Evolutionary conservation across 2,797 vertebrate genomes (phyloP).

Genomic region (Sardinella longiceps): DNA sequence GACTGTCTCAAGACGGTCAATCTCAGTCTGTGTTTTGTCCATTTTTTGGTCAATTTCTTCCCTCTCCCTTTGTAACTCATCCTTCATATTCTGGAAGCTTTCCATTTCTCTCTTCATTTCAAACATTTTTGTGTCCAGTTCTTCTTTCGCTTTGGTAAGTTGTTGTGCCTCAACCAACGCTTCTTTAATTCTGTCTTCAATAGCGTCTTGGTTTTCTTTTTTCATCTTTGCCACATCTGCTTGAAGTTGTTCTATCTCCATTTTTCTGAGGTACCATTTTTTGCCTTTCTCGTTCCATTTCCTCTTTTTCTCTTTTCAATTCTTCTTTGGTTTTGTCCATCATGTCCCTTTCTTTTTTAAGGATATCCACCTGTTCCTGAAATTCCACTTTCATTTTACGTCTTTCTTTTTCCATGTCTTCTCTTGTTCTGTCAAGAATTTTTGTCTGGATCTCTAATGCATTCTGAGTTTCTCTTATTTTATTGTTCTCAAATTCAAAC

Average conservation of each 20-base stretch:
- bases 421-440: slow-evolving; percentile 33
- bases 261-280: slow-evolving; percentile 31
- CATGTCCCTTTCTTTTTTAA: slow-evolving; percentile 30
- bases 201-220: background rate
- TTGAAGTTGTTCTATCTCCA: slow-evolving; percentile 32
- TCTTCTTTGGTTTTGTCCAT: background rate
- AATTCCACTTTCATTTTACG: background rate
- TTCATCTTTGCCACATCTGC: slow-evolving; percentile 27
- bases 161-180: background rate
- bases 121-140: slow-evolving; percentile 3
- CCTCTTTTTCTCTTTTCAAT: slow-evolving; percentile 18
- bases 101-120: slow-evolving; percentile 14
- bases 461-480: background rate
- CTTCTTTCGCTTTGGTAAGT: slow-evolving; percentile 4
- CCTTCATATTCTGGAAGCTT: background rate
- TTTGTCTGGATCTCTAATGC: background rate
- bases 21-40: background rate
- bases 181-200: slow-evolving; percentile 9
- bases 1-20: background rate
- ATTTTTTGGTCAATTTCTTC: slow-evolving; percentile 13
- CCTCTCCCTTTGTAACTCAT: slow-evolving; percentile 3
- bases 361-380: background rate
- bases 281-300: background rate
- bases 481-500: background rate
- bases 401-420: slow-evolving; percentile 9